Evolutionary conservation across 2,888 invertebrate species (phyloP).

Genomic region (Dolichomitus sp.): DNA sequence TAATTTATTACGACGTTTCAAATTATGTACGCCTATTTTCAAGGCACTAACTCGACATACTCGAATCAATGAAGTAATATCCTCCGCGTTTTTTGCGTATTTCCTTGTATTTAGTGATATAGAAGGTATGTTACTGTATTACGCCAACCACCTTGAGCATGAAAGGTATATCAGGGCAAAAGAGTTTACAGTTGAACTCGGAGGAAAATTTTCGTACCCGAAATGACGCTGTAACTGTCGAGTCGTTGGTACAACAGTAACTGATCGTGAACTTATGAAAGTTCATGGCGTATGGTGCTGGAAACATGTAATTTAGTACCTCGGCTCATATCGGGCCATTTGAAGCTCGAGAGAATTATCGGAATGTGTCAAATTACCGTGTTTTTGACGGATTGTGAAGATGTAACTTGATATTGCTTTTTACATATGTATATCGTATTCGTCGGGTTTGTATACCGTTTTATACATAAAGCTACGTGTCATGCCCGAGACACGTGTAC

Average conservation of each 20-base stretch:
- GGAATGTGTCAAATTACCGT: slow-evolving; percentile 57
- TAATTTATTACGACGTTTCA: background rate
- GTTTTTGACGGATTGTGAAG: slow-evolving; percentile 16
- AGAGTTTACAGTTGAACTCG: background rate
- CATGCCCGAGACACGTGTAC: slow-evolving; percentile 26
- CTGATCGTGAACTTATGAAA: slow-evolving; percentile 22
- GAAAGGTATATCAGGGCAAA: background rate
- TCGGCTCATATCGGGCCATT: slow-evolving; percentile 34
- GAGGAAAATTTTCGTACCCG: background rate
- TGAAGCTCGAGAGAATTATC: slow-evolving; percentile 27
- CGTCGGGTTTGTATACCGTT: slow-evolving; percentile 38
- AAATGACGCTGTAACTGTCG: slow-evolving; percentile 6
- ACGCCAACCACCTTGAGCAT: slow-evolving; percentile 10
- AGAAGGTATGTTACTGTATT: background rate
- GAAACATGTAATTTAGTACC: slow-evolving; percentile 31
- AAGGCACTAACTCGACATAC: background rate
- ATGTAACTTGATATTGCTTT: slow-evolving; percentile 26
- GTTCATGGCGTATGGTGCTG: slow-evolving; percentile 39
- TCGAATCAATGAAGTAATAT: background rate
- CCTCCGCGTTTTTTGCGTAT: background rate
- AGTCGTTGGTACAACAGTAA: slow-evolving; percentile 16
- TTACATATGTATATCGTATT: slow-evolving; percentile 18
- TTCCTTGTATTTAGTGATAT: background rate
- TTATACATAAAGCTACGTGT: slow-evolving; percentile 27
- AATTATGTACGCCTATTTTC: background rate